These are phyloP conservation scores for Podilymbus podiceps DNA, from an alignment of 2,113 vertebrate species.

Conservation along the genomic window DNA sequence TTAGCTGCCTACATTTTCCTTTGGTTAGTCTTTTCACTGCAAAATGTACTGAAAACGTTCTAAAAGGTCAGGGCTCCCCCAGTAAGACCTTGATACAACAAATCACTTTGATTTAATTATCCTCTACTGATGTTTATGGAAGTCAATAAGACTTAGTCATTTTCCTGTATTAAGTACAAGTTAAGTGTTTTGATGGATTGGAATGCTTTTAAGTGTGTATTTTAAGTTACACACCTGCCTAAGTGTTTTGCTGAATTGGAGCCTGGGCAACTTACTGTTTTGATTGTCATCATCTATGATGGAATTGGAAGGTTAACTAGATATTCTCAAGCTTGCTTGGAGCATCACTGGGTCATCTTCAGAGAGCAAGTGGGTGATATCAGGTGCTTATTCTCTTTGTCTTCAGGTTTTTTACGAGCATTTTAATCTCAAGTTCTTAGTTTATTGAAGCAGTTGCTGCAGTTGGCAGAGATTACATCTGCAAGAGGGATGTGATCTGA, in stretches of 20 bases:
- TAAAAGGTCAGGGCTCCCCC: background rate
- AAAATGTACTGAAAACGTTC: background rate
- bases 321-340: background rate
- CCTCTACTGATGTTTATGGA: background rate
- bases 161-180: background rate
- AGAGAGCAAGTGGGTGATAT: background rate
- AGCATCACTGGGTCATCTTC: too few relatives aligned
- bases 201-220: background rate
- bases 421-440: background rate
- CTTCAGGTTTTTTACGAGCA: background rate
- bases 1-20: background rate
- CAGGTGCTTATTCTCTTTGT: background rate
- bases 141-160: background rate
- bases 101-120: background rate
- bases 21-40: background rate
- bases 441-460: background rate
- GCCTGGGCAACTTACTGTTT: background rate
- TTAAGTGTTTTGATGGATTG: constrained; percentile 11
- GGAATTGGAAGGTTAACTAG: background rate
- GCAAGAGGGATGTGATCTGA: background rate
- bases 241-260: background rate
- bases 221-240: background rate
- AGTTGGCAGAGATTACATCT: background rate
- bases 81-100: background rate
- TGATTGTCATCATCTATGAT: background rate